Conservation (phyloP, 2,888 invertebrate species). For the Syritta pipiens region DNA sequence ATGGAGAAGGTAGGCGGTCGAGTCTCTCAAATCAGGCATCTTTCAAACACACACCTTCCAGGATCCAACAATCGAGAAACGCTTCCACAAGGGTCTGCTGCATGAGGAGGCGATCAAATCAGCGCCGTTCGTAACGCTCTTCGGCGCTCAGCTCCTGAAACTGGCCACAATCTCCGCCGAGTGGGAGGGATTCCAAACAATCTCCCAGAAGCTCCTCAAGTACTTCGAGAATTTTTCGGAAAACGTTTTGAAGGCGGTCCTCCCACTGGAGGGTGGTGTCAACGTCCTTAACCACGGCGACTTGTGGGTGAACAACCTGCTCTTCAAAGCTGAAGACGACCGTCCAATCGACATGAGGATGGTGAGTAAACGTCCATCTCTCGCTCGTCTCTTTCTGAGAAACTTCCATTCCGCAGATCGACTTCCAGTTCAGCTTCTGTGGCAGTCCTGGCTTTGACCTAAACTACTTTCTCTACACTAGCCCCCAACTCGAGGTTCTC, state of each 20-base stretch:
- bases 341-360: conserved; percentile 77
- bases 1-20: conserved; percentile 78
- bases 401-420: conserved; percentile 73
- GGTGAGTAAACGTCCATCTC: conserved; percentile 74
- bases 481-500: conserved; percentile 75
- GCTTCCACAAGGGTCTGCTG: conserved; percentile 72
- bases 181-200: conserved; percentile 71
- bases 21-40: no score
- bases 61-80: conserved; percentile 66
- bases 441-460: conserved; percentile 78
- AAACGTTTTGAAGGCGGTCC: conserved; percentile 73
- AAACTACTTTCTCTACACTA: conserved; percentile 78
- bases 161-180: conserved; percentile 72
- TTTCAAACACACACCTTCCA: not conserved
- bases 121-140: conserved; percentile 74
- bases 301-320: conserved; percentile 81
- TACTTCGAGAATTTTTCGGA: conserved; percentile 75
- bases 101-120: conserved; percentile 75
- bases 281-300: conserved; percentile 81
- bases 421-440: conserved; percentile 78
- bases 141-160: conserved; percentile 76
- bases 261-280: conserved; percentile 73
- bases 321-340: conserved; percentile 76
- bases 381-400: not conserved
- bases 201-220: conserved; percentile 73